phyloP scores from a whole-genome alignment of 2,888 invertebrate species.

The Polylopha cassiicola region DNA sequence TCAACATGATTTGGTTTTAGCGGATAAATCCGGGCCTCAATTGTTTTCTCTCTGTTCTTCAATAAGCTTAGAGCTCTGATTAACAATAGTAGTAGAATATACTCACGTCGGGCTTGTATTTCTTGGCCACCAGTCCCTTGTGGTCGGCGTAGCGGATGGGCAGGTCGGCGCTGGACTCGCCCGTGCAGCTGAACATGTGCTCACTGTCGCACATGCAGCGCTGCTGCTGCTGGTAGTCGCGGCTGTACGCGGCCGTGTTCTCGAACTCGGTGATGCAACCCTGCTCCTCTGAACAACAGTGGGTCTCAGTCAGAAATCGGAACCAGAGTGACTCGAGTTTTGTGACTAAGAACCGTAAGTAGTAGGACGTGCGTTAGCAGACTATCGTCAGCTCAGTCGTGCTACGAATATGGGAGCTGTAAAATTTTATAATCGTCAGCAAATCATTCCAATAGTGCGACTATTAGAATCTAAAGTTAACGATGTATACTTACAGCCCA shows the following conservation, averaged over 20 bases:
- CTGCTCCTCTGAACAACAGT: conserved; percentile 80
- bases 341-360: neutral
- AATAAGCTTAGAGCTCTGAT: too few relatives aligned
- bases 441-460: too few relatives aligned
- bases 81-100: too few relatives aligned
- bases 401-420: too few relatives aligned
- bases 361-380: too few relatives aligned
- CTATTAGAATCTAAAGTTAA: too few relatives aligned
- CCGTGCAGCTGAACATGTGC: conserved; percentile 96
- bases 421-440: too few relatives aligned
- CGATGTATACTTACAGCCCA: too few relatives aligned
- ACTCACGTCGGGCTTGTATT: conserved; percentile 79
- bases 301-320: neutral
- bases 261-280: conserved; percentile 95
- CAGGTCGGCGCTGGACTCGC: conserved; percentile 67
- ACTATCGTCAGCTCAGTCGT: too few relatives aligned
- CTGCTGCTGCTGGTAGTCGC: conserved; percentile 93
- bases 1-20: too few relatives aligned
- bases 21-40: too few relatives aligned
- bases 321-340: neutral
- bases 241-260: conserved; percentile 96
- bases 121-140: conserved; percentile 86
- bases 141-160: conserved; percentile 82
- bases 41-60: too few relatives aligned
- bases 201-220: conserved; percentile 99